Evolutionary conservation across 2,888 invertebrate genomes (phyloP).

Genomic region (Cephonodes hylas): DNA sequence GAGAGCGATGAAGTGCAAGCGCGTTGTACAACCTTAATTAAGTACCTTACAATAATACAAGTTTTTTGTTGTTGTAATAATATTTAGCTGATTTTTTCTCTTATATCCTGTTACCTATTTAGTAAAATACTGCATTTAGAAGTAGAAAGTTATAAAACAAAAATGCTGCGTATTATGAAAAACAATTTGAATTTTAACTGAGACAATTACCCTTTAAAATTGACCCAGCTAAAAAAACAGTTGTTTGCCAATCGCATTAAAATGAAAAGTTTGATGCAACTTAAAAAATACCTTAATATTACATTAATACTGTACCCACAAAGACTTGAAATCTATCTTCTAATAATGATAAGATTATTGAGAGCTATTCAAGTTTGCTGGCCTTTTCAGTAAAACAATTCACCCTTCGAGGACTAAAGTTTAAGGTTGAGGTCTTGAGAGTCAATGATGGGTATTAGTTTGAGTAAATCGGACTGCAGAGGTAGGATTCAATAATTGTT

Average conservation of each 20-base stretch:
- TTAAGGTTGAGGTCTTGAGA: neutral
- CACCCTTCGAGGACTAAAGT: neutral
- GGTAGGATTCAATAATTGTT: neutral
- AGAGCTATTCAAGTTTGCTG: constrained; percentile 40
- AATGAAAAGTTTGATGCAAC: neutral
- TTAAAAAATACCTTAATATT: neutral
- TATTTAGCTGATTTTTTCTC: too few species aligned
- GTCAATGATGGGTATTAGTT: neutral
- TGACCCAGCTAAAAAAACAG: neutral
- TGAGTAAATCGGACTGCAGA: neutral
- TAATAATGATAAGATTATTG: constrained; percentile 33
- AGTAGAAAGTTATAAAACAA: too few species aligned
- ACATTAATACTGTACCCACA: constrained; percentile 17
- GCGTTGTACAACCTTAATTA: too few species aligned
- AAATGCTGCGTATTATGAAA: neutral
- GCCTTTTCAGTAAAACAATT: neutral
- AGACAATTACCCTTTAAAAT: neutral
- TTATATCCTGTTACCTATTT: too few species aligned
- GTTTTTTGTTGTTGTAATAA: too few species aligned
- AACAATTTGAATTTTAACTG: neutral
- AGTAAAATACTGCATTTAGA: too few species aligned
- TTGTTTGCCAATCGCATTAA: neutral
- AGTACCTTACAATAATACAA: too few species aligned
- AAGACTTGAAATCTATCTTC: constrained; percentile 30
- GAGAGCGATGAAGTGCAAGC: too few species aligned